Evolutionary conservation across 2,888 invertebrate species (phyloP).

Genomic region (Agrenia bidenticulata): DNA sequence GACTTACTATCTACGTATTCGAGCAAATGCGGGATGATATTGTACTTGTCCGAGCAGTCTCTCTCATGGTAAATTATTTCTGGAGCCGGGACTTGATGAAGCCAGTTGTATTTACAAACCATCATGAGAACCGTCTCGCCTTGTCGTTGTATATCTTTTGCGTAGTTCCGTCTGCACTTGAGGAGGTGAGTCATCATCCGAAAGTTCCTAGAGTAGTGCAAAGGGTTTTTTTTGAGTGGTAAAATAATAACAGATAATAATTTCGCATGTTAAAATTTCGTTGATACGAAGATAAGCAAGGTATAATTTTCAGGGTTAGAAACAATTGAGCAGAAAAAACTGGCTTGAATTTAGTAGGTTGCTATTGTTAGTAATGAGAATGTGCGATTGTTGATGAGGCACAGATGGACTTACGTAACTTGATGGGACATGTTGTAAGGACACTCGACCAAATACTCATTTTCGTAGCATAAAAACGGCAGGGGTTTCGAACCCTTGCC

Average conservation of each 20-base stretch:
- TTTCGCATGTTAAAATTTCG: no score
- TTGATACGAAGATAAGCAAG: no score
- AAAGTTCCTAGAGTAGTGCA: constrained; percentile 20
- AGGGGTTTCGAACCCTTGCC: no score
- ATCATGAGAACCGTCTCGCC: constrained; percentile 26
- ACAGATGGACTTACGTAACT: constrained; percentile 14
- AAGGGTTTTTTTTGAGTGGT: no score
- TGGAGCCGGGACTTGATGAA: constrained; percentile 25
- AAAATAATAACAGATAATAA: no score
- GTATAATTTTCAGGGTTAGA: not conserved
- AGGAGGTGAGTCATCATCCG: constrained; percentile 26
- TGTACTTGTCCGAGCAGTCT: constrained; percentile 27
- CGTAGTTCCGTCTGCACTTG: constrained; percentile 33
- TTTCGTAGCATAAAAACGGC: not conserved
- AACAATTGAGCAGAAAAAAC: not conserved
- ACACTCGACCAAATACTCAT: constrained; percentile 8
- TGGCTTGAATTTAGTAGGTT: not conserved
- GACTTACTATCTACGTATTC: constrained; percentile 20
- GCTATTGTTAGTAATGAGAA: no score
- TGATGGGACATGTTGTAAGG: constrained; percentile 11
- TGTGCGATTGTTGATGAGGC: no score
- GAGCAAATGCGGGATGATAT: constrained; percentile 20
- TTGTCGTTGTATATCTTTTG: not conserved
- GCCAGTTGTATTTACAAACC: constrained; percentile 28
- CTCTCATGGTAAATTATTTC: constrained; percentile 30